Base-by-base conservation (phyloP, 2,797 vertebrate genomes). In the Salarias fasciatus region DNA sequence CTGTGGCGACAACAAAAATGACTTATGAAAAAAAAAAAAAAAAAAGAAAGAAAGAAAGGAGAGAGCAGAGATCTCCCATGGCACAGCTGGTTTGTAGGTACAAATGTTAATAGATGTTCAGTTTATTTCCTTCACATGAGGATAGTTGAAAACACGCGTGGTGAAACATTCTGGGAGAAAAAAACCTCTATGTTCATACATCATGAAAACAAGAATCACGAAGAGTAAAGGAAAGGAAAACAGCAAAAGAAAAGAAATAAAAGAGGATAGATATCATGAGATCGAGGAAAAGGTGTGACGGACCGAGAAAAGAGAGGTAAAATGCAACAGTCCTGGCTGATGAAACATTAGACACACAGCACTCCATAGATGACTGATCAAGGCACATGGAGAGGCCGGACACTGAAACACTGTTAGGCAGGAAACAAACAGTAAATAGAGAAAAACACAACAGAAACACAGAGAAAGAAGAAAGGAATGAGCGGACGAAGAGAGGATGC, bases 321-420 rank as follows among this genome's bases (percentile, higher is more conserved):
- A 33, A 61, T 54, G 63, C 47, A 12, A 84, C 72, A 45, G 35
- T 83, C 61, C 43, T 45, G 76, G 61, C 74, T 54, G 82, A 82
- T 82, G 75, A 79, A 58, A 80, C 82, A 79, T 68, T 73, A 70
- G 79, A 88, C 70, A 89, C 66, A 85, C 71, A 79, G 57, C 80
- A 84, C 79, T 88, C 77, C 76, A 91, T 85, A 81, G 70, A 88
- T 88, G 81, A 89, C 78, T 83, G 72, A 70, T 89, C 80, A 86
- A 87, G 86, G 85, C 85, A 92, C 80, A 91, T 84, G 78, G 77
- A 88, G 77, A 83, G 72, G 74, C 70, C 77, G 79, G 79, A 88
- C 81, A 87, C 50, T 45, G 71, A 91, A 86, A 87, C 76, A 73
- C 75, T 51, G 72, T 83, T 82, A 81, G 80, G 77, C 77, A 83